These are phyloP conservation scores for Saccopteryx leptura DNA, from an alignment of 2,113 vertebrate genomes.

Conservation along the genomic window DNA sequence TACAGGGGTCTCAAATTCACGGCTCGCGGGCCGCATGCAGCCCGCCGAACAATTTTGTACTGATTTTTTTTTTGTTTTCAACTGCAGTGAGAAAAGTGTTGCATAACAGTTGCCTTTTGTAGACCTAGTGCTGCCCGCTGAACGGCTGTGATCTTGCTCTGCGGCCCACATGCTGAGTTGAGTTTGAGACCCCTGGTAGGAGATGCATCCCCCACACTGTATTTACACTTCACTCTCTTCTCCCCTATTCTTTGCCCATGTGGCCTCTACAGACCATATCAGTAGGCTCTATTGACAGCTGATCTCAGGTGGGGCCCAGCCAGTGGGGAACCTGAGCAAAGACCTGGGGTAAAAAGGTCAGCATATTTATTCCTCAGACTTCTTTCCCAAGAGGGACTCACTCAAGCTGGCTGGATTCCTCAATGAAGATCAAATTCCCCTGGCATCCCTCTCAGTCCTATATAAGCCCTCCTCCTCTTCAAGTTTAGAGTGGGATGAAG, in stretches of 20 bases:
- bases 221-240: not conserved
- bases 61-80: too few species aligned
- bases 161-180: too few species aligned
- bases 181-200: too few species aligned
- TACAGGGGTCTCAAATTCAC: too few species aligned
- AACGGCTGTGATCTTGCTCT: too few species aligned
- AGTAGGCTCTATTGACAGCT: not conserved
- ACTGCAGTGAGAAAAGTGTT: too few species aligned
- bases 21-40: too few species aligned
- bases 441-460: not conserved
- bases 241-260: not conserved
- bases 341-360: not conserved
- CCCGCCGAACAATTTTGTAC: too few species aligned
- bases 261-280: not conserved
- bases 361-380: not conserved
- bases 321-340: not conserved
- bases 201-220: not conserved
- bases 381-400: not conserved
- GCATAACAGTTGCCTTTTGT: too few species aligned
- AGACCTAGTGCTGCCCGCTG: too few species aligned
- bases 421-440: not conserved
- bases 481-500: not conserved
- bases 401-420: not conserved
- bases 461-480: too few species aligned
- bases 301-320: not conserved